Percentiles rank a stretch among this genome's conserved stretches.
Evolutionary conservation across 1,140 invertebrate genomes (phyloP).

Genomic region (Calliopsis andreniformis): DNA sequence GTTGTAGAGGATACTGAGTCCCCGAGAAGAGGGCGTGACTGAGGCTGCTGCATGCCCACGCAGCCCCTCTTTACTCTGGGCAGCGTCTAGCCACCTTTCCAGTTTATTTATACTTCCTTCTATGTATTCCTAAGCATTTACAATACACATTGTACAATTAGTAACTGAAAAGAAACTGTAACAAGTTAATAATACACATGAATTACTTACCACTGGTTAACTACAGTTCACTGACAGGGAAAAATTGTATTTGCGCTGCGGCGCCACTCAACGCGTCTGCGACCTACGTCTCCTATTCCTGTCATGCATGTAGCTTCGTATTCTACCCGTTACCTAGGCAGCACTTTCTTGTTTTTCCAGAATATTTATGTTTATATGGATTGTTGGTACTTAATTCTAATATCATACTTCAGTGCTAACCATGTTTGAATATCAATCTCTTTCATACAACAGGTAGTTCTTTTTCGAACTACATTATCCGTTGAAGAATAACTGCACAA

Average conservation of each 20-base stretch:
- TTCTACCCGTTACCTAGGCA: constrained; percentile 56
- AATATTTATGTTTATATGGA: constrained; percentile 26
- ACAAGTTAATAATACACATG: not conserved
- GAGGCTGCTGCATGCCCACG: constrained; percentile 84
- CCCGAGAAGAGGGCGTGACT: constrained; percentile 83
- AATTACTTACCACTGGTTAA: constrained; percentile 28
- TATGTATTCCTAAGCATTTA: constrained; percentile 60
- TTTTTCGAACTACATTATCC: constrained; percentile 74
- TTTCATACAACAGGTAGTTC: constrained; percentile 65
- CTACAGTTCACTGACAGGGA: constrained; percentile 3
- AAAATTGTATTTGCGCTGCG: constrained; percentile 75
- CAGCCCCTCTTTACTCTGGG: constrained; percentile 82
- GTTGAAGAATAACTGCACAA: constrained; percentile 77
- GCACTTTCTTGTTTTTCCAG: constrained; percentile 18
- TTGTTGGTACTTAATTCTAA: constrained; percentile 32
- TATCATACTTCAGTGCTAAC: constrained; percentile 56
- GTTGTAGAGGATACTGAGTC: constrained; percentile 82
- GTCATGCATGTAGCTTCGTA: constrained; percentile 81
- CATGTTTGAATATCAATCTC: constrained; percentile 69
- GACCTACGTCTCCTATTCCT: constrained; percentile 80
- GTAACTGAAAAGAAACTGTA: not conserved
- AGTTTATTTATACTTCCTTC: constrained; percentile 54
- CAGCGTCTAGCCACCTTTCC: constrained; percentile 79
- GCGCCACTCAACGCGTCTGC: constrained; percentile 81
- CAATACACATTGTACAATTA: constrained; percentile 28